Conservation (phyloP, 2,888 invertebrate genomes). For the Xestoiulus laeticollis region DNA sequence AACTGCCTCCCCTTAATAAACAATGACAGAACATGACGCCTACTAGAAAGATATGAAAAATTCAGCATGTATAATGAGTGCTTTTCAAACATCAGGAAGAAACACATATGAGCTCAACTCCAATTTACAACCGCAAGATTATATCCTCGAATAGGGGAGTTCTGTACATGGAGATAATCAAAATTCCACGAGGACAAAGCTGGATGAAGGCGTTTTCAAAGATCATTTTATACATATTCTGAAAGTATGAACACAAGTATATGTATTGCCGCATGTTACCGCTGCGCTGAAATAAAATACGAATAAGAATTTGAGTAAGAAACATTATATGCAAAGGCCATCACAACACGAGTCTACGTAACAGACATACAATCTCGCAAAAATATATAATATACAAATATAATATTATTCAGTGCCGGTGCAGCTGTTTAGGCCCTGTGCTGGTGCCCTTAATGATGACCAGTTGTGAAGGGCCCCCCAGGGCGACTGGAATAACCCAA, state of each 20-base stretch:
- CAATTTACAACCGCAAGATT: not conserved
- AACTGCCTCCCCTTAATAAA: not conserved
- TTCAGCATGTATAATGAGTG: not conserved
- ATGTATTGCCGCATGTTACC: not conserved
- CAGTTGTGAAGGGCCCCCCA: too few relatives aligned
- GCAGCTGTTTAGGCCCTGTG: too few relatives aligned
- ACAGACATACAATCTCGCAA: too few relatives aligned
- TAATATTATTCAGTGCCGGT: too few relatives aligned
- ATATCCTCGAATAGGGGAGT: not conserved
- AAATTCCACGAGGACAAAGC: not conserved
- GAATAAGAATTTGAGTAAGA: not conserved
- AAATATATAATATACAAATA: too few relatives aligned
- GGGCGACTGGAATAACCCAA: too few relatives aligned
- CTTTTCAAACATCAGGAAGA: not conserved
- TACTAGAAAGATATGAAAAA: not conserved
- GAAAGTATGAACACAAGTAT: not conserved
- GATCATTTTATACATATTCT: not conserved
- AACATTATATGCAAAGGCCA: not conserved
- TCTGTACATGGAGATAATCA: not conserved
- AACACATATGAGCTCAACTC: not conserved
- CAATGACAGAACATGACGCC: not conserved
- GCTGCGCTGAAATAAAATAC: not conserved
- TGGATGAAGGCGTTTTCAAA: not conserved
- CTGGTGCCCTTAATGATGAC: too few relatives aligned
- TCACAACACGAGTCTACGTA: too few relatives aligned